Evolutionary conservation across 2,888 invertebrate genomes (phyloP), one percentile per base, ranked within the genome.

Genomic region (Drosophila neonasuta): DNA sequence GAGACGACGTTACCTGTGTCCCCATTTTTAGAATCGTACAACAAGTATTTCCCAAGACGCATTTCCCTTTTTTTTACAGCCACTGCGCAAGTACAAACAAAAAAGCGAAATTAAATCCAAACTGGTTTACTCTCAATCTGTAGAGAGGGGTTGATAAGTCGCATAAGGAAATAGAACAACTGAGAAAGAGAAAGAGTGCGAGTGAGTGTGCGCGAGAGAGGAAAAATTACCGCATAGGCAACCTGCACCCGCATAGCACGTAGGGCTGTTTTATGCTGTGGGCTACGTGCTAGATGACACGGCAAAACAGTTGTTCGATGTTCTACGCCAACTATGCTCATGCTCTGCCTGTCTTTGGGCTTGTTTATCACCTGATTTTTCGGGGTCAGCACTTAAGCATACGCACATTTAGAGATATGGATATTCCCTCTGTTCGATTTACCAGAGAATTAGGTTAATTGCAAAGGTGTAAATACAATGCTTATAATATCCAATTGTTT

Each of bases 241-340:
- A 46, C 51, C 20, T 24, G 32, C 39, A 56, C 36, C 42, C 55
- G 79, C 86, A 82, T 79, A 51, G 79, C 86, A 82, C 81, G 86
- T 80, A 86, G 74, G 73, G 58, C 69, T 8, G 32, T 32, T 65
- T 67, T 49, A 52, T 67, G 54, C 39, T 56, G 42, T 78, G 74
- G 66, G 65, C 82, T 86, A 86, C 82, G 82, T 82, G 82, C 79
- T 11, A 39, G 69, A 83, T 81, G 81, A 86, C 80, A 80, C 78
- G 80, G 51, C 80, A 77, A 24, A 70, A 71, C 15, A 13, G 39
- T 39, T 36, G 34, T 0, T 8, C 39, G 15, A 5, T 39, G 39
- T 39, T 39, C 39, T 39, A 15, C 39, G 5, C 13, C 8, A 39
- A 15, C 29, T 34, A 8, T 61, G 24, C 9, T 54, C 6, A 24